phyloP scores from a whole-genome alignment of 2,888 invertebrate species.

The Platycheirus rosarum region DNA sequence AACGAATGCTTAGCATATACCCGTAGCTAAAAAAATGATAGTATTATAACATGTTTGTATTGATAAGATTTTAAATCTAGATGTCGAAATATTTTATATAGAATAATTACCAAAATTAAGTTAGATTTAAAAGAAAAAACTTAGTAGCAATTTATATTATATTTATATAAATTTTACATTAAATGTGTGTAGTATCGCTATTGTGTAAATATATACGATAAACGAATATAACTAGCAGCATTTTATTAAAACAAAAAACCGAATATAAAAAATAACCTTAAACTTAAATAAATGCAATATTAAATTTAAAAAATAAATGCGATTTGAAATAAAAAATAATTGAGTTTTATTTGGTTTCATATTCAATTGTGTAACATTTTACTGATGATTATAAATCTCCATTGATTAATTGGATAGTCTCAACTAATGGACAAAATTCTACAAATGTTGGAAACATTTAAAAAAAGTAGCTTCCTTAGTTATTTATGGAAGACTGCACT shows the following conservation, averaged over 20 bases:
- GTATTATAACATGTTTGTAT: background rate
- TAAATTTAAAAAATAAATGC: constrained; percentile 68
- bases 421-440: no score
- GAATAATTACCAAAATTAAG: constrained; percentile 33
- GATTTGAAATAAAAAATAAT: constrained; percentile 56
- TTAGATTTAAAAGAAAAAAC: constrained; percentile 8
- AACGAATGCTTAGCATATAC: constrained; percentile 31
- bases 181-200: constrained; percentile 31
- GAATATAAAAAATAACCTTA: constrained; percentile 35
- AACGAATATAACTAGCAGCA: constrained; percentile 46
- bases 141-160: constrained; percentile 67
- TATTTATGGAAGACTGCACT: no score
- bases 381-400: no score
- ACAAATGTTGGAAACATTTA: no score
- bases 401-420: no score
- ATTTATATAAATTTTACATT: constrained; percentile 70
- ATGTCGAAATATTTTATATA: constrained; percentile 68
- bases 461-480: no score
- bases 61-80: constrained; percentile 36
- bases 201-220: constrained; percentile 33
- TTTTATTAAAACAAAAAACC: constrained; percentile 46
- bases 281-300: constrained; percentile 68
- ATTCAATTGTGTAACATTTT: no score
- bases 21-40: background rate
- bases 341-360: constrained; percentile 48